These are phyloP conservation scores for Tonatia bakeri DNA, from an alignment of 2,113 vertebrate genomes.

Conservation along the genomic window DNA sequence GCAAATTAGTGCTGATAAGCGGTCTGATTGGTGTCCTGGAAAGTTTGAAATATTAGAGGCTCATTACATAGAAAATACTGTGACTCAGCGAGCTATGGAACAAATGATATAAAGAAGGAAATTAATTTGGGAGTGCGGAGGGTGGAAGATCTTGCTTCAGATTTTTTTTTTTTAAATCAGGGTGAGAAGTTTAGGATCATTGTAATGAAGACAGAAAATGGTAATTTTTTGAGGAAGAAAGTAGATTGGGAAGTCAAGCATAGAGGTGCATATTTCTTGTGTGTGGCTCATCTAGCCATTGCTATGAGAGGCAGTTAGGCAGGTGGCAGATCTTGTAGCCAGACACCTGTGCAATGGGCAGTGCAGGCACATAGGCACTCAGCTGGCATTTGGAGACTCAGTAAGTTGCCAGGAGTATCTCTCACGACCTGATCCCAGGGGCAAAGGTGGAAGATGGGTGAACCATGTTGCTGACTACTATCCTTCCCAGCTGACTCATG, in stretches of 20 bases:
- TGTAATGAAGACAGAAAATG: not conserved
- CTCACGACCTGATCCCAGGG: not conserved
- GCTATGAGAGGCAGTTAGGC: not conserved
- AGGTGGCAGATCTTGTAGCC: not conserved
- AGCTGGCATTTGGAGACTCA: not conserved
- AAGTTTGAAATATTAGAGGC: conserved; percentile 62
- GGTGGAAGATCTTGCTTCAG: conserved; percentile 17
- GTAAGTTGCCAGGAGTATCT: not conserved
- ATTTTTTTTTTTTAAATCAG: conserved; percentile 7
- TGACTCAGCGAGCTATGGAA: conserved; percentile 13
- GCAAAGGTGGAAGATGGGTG: not conserved
- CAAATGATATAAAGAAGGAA: conserved; percentile 29
- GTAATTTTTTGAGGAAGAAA: not conserved
- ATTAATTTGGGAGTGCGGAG: not conserved
- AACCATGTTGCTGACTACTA: not conserved
- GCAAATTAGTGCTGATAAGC: conserved; percentile 60
- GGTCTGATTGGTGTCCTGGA: conserved; percentile 47
- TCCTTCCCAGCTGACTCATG: not conserved
- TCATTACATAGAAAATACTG: conserved; percentile 37
- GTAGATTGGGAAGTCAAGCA: not conserved
- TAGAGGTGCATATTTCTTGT: not conserved
- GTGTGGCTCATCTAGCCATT: not conserved
- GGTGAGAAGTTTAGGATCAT: conserved; percentile 37
- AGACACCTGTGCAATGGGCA: not conserved
- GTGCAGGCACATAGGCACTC: not conserved